Percentiles rank a stretch among this genome's conserved stretches.
Evolutionary conservation across 2,113 vertebrate species (phyloP).

Genomic region (Myrmecobius fasciatus): DNA sequence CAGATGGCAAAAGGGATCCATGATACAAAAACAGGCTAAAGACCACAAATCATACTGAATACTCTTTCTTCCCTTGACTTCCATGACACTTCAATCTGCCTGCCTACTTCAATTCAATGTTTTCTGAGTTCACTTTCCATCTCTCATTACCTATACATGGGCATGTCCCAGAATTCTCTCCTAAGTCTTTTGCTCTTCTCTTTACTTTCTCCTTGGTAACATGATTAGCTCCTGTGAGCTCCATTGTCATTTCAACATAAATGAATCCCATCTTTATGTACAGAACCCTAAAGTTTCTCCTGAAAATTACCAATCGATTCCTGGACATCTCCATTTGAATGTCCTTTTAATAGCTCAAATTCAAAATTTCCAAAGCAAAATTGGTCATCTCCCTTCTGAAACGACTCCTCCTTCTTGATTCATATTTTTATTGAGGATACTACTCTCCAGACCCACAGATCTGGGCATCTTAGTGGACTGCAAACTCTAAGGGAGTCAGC

Average conservation of each 20-base stretch:
- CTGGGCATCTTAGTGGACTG: neutral
- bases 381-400: neutral
- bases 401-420: neutral
- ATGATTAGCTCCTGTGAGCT: neutral
- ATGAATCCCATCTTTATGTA: neutral
- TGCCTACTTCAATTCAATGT: neutral
- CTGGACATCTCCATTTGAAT: neutral
- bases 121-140: neutral
- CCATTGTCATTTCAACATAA: neutral
- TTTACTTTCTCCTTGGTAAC: neutral
- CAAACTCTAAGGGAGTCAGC: neutral
- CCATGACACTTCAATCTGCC: neutral
- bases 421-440: neutral
- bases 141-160: neutral
- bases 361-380: neutral
- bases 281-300: neutral
- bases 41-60: neutral
- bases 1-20: neutral
- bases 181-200: neutral
- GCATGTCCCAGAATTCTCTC: neutral
- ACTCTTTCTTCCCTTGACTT: neutral
- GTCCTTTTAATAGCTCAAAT: neutral
- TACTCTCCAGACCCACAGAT: neutral
- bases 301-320: neutral
- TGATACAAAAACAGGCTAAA: neutral